Base-by-base conservation (phyloP, 2,888 invertebrate genomes). In the Sicus ferrugineus region DNA sequence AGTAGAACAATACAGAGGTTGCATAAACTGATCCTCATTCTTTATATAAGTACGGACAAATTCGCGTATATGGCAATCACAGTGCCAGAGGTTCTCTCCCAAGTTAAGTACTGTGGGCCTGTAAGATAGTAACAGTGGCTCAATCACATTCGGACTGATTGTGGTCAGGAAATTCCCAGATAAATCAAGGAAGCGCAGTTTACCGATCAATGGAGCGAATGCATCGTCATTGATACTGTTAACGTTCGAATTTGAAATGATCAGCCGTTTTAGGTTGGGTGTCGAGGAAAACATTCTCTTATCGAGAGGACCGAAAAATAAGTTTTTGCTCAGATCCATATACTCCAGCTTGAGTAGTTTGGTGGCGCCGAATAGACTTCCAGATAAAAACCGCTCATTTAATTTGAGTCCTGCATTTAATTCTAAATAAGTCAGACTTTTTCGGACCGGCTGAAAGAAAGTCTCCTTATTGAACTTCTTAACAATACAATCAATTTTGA, bases 401-500 rank as follows among this genome's bases (percentile, higher is more conserved):
- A n/a, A n/a, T n/a, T n/a, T n/a, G 0, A 81, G 65, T 16, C 76
- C 75, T 0, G 73, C 74, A 69, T 77, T 78, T 2, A 84, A 52
- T n/a, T 70, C 72, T 3, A 84, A 67, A 19, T 76, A 74, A 0
- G 70, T 71, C 2, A 84, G 71, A 0, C 80, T 80, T 2, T 74
- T 67, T 67, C 82, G 81, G 0, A 84, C 77, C 0, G 84, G 82
- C 54, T 83, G 83, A 52, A 84, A 74, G 34, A 84, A 78, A 2
- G 77, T 74, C 21, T 79, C 64, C 50, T n/a, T n/a, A n/a, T 76
- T 74, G 2, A 82, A 68, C 0, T 63, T 50, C 0, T 69, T 63
- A 6, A 82, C 46, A 2, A 63, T 70, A 1, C 77, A 75, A 2
- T 72, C 73, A 9, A 84, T 78, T 3, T 74, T 75, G 11, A 84